phyloP scores from a whole-genome alignment of 2,113 vertebrate genomes.

The Semicossyphus pulcher region DNA sequence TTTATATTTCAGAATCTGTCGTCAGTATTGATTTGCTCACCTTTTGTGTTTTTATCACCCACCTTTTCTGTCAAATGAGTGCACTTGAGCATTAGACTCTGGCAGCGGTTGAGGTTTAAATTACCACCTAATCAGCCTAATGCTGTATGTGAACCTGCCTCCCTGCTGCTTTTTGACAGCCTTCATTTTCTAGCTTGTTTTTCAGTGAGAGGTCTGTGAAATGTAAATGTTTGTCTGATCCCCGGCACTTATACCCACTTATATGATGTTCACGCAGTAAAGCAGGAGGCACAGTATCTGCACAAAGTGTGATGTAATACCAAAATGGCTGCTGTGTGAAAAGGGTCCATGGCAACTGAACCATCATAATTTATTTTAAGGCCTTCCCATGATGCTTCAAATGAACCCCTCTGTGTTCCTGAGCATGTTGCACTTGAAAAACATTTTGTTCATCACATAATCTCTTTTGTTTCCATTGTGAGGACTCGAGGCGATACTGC shows the following conservation, averaged over 20 bases:
- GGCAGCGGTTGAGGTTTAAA: conserved; percentile 18
- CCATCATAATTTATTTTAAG: conserved; percentile 44
- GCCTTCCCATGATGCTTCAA: conserved; percentile 30
- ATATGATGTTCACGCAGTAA: conserved; percentile 4
- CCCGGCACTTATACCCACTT: not conserved
- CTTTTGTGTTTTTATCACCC: not conserved
- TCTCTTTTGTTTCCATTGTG: conserved; percentile 31
- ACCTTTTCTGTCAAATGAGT: conserved; percentile 20
- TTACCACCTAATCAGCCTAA: conserved; percentile 38
- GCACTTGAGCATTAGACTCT: conserved; percentile 11
- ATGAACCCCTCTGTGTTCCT: conserved; percentile 35
- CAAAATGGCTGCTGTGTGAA: conserved; percentile 29
- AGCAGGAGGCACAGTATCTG: conserved; percentile 1
- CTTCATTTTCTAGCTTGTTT: conserved; percentile 18
- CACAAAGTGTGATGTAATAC: conserved; percentile 16
- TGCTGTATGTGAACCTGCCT: not conserved
- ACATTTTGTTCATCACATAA: conserved; percentile 21
- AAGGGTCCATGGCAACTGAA: conserved; percentile 21
- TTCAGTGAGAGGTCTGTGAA: conserved; percentile 8
- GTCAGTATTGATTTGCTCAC: conserved; percentile 24
- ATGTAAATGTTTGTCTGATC: conserved; percentile 36
- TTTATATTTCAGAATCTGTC: not conserved
- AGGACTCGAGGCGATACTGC: conserved; percentile 46
- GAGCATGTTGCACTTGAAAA: conserved; percentile 9
- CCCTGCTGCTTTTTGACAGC: conserved; percentile 31